These are phyloP conservation scores for Lates calcarifer DNA, from an alignment of 2,113 vertebrate species.

Conservation along the genomic window DNA sequence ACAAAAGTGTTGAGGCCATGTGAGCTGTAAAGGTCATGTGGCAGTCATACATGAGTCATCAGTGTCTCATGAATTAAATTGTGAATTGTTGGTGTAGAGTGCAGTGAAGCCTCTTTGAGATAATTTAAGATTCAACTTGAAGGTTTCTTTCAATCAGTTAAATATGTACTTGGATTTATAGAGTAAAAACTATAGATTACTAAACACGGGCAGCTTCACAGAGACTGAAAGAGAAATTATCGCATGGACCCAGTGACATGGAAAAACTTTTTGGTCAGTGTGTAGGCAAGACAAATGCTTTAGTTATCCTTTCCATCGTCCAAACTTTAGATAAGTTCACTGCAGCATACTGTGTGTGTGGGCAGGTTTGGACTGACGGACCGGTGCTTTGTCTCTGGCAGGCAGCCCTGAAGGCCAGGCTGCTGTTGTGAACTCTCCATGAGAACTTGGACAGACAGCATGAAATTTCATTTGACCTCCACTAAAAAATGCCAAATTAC, in stretches of 20 bases:
- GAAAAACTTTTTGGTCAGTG: constrained; percentile 51
- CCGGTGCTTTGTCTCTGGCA: constrained; percentile 65
- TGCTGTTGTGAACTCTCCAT: constrained; percentile 48
- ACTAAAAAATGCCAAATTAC: not conserved
- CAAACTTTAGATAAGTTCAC: constrained; percentile 60
- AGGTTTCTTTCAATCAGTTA: not conserved
- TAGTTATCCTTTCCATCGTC: constrained; percentile 49
- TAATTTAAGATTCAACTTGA: not conserved
- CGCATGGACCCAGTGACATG: constrained; percentile 29
- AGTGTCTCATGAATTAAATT: not conserved
- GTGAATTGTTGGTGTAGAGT: not conserved
- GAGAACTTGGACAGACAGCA: constrained; percentile 48
- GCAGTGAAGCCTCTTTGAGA: not conserved
- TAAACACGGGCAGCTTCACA: constrained; percentile 6
- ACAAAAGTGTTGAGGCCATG: not conserved
- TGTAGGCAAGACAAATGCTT: constrained; percentile 57
- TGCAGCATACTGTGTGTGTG: constrained; percentile 60
- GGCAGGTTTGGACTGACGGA: constrained; percentile 65
- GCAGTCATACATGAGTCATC: not conserved
- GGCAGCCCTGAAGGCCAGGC: constrained; percentile 59
- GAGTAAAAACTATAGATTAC: not conserved
- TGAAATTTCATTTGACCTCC: constrained; percentile 51
- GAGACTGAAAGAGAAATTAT: constrained; percentile 1
- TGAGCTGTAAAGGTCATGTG: not conserved
- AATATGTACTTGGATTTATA: constrained; percentile 16